phyloP scores from a whole-genome alignment of 2,113 vertebrate species.

The Octodon degus region DNA sequence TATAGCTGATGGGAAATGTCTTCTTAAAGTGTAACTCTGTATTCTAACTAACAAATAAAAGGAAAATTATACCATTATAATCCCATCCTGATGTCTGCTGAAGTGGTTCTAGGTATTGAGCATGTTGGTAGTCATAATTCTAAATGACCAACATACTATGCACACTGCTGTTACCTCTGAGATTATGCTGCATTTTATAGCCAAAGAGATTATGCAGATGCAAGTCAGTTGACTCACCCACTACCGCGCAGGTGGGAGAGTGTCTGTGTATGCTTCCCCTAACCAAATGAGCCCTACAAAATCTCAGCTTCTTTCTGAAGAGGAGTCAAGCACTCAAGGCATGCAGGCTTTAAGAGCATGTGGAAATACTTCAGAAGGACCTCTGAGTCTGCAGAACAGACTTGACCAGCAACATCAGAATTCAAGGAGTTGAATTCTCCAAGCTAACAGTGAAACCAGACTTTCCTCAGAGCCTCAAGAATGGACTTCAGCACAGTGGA shows the following conservation, averaged over 20 bases:
- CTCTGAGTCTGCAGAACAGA: background rate
- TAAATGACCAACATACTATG: background rate
- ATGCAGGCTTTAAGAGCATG: too few relatives aligned
- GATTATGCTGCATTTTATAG: background rate
- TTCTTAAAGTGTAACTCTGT: background rate
- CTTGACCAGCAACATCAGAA: background rate
- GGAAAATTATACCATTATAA: background rate
- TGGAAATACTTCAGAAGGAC: background rate
- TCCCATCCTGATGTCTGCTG: background rate
- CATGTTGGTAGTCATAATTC: background rate
- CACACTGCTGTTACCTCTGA: background rate
- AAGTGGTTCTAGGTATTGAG: background rate
- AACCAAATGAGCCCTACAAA: background rate
- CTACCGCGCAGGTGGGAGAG: background rate
- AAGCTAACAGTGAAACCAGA: background rate
- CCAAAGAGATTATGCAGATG: background rate
- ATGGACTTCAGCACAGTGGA: background rate
- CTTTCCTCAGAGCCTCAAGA: background rate
- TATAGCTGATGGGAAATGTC: background rate
- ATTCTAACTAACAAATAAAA: background rate
- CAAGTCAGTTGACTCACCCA: background rate
- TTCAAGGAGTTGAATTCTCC: background rate
- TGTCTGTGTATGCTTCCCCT: background rate
- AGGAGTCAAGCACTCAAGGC: background rate
- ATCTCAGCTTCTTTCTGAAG: background rate